These are phyloP conservation scores for Orthosia gothica DNA, from an alignment of 2,888 invertebrate species.

Conservation along the genomic window DNA sequence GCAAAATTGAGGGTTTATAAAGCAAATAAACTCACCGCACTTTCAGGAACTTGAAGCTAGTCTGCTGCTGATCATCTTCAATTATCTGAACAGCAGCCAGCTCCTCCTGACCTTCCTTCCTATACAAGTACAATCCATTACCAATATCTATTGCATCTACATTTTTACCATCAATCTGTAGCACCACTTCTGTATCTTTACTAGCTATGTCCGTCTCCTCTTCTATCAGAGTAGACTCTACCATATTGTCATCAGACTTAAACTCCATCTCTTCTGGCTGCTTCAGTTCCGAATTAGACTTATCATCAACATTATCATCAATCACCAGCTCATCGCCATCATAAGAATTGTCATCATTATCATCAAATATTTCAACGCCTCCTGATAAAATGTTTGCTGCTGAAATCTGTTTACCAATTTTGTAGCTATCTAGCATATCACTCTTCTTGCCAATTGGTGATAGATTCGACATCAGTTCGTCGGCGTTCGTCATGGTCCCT, in stretches of 20 bases:
- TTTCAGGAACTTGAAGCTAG: conserved; percentile 88
- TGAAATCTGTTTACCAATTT: conserved; percentile 88
- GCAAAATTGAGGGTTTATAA: neutral
- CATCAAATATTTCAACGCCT: conserved; percentile 89
- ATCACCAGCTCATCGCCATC: conserved; percentile 89
- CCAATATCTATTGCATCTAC: conserved; percentile 90
- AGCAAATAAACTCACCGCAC: conserved; percentile 83
- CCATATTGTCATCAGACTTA: conserved; percentile 71
- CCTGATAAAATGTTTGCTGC: conserved; percentile 89
- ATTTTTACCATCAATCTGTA: conserved; percentile 89
- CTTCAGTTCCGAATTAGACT: conserved; percentile 74
- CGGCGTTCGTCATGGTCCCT: conserved; percentile 73
- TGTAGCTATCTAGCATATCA: conserved; percentile 83
- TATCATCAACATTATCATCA: conserved; percentile 87
- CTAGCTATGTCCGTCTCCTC: conserved; percentile 77
- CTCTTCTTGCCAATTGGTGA: conserved; percentile 84
- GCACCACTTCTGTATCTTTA: conserved; percentile 86
- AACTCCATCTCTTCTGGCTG: conserved; percentile 69
- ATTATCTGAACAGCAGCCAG: conserved; percentile 88
- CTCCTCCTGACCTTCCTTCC: conserved; percentile 86
- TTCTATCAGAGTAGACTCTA: conserved; percentile 73
- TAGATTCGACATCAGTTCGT: conserved; percentile 80
- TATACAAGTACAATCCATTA: conserved; percentile 88
- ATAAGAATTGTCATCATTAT: conserved; percentile 90
- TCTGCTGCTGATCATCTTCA: conserved; percentile 83